Conservation (phyloP, 2,113 vertebrate species). For the Marmota flaviventris region DNA sequence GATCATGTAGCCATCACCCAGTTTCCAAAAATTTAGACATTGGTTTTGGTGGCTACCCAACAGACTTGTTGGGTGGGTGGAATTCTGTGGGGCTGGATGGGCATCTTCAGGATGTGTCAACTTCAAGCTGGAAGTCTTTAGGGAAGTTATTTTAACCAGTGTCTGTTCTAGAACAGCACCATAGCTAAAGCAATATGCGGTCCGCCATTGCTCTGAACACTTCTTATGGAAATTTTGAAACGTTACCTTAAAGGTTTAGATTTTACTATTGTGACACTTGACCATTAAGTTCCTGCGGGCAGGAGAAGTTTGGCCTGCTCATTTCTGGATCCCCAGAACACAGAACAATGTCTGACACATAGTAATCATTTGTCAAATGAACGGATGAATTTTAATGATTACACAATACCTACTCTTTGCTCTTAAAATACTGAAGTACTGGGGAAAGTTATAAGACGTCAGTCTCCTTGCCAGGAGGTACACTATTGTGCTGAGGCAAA, state of each 20-base stretch:
- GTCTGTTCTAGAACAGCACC: neutral
- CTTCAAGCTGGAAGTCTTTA: neutral
- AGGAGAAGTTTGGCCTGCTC: neutral
- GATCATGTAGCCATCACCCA: neutral
- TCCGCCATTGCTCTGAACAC: neutral
- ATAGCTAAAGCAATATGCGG: neutral
- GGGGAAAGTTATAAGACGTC: neutral
- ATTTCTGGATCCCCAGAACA: neutral
- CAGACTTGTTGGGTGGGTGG: neutral
- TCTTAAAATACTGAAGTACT: neutral
- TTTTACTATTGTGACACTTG: neutral
- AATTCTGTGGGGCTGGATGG: neutral
- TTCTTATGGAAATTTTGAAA: constrained; percentile 10
- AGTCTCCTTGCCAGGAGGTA: neutral
- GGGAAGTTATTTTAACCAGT: neutral
- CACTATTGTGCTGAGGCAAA: neutral
- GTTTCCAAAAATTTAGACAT: neutral
- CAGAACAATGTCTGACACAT: neutral
- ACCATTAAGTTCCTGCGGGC: neutral
- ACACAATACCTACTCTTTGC: neutral
- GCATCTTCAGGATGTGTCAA: neutral
- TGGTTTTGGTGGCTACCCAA: accelerated
- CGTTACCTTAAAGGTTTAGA: neutral
- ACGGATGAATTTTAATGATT: neutral
- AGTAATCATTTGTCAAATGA: neutral